Percentiles rank a stretch among this genome's conserved stretches.
Conservation (phyloP, 2,113 vertebrate genomes). For the Nestor notabilis region DNA sequence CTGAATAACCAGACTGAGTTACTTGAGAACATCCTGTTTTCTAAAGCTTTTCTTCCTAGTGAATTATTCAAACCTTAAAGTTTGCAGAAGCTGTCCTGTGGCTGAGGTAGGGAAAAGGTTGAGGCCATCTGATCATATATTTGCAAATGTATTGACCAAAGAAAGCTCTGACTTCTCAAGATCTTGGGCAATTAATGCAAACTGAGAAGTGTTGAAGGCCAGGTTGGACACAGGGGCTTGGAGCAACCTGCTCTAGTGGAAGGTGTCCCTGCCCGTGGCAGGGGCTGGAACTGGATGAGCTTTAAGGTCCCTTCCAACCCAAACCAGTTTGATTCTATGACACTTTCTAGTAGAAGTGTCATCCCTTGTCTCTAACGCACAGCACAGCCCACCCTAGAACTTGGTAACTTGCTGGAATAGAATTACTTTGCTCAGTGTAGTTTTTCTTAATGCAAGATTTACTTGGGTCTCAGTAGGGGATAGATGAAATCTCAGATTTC, state of each 20-base stretch:
- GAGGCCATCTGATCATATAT: neutral
- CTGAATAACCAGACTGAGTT: neutral
- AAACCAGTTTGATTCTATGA: neutral
- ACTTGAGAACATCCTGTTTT: neutral
- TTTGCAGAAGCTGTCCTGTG: neutral
- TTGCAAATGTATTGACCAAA: neutral
- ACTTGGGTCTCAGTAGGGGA: neutral
- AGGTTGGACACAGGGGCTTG: neutral
- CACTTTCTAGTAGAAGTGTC: neutral
- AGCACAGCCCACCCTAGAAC: neutral
- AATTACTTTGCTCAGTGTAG: neutral
- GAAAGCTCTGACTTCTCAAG: neutral
- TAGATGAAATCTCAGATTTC: neutral
- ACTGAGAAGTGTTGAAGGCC: neutral
- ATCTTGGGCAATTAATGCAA: neutral
- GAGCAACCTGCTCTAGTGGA: neutral
- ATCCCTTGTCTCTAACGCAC: neutral
- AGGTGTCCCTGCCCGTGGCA: neutral
- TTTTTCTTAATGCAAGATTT: neutral
- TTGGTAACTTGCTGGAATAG: neutral
- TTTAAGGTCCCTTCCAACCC: neutral
- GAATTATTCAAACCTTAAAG: neutral
- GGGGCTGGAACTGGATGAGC: neutral
- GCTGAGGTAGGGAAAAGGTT: neutral
- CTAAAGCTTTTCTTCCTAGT: neutral